A percentile compares a stretch with the other conserved stretches of the same genome.
These are phyloP conservation scores for Heliconius himera DNA, from an alignment of 1,140 invertebrate species.

Conservation along the genomic window DNA sequence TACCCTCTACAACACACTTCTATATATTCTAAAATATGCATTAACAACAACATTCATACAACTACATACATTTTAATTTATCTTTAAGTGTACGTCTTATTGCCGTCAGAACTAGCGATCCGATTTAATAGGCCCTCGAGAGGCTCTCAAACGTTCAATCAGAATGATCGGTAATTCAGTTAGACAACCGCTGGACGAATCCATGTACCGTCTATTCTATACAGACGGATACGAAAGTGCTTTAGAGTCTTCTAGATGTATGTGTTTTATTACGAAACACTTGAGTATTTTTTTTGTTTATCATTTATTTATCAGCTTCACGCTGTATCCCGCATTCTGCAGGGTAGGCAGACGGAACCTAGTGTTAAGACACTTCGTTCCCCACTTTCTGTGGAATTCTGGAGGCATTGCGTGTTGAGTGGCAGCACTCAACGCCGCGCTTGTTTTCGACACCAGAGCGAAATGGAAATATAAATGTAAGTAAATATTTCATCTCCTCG, in stretches of 20 bases:
- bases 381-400: too few relatives aligned
- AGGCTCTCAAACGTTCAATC: conserved; percentile 74
- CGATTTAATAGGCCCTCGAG: conserved; percentile 62
- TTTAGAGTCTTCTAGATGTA: background rate
- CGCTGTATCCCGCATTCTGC: too few relatives aligned
- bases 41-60: background rate
- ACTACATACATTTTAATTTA: conserved; percentile 6
- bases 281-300: background rate
- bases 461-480: too few relatives aligned
- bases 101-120: conserved; percentile 49
- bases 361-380: too few relatives aligned
- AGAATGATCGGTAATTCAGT: conserved; percentile 79
- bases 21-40: too few relatives aligned
- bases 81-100: conserved; percentile 18
- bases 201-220: conserved; percentile 45
- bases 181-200: conserved; percentile 71
- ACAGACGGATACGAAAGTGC: conserved; percentile 48
- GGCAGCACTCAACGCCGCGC: too few relatives aligned
- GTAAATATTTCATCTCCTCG: too few relatives aligned
- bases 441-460: too few relatives aligned
- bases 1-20: too few relatives aligned
- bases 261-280: background rate
- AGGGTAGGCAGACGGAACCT: too few relatives aligned
- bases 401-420: too few relatives aligned
- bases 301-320: too few relatives aligned